These are phyloP conservation scores for Elanoides forficatus DNA, from an alignment of 2,113 vertebrate genomes.

Conservation along the genomic window DNA sequence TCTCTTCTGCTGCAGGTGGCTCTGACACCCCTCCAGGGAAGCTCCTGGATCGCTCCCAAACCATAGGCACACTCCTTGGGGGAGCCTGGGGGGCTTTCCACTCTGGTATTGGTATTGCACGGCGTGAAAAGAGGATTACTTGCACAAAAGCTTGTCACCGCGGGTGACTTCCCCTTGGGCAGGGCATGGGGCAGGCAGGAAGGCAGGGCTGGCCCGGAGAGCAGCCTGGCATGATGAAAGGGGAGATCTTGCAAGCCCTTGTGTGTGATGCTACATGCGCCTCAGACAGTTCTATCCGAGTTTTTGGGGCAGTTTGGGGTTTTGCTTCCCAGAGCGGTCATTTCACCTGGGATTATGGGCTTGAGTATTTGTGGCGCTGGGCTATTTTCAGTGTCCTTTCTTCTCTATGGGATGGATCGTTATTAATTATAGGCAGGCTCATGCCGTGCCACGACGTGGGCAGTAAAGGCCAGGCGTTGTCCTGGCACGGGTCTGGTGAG, in stretches of 20 bases:
- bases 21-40: neutral
- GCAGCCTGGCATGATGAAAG: neutral
- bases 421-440: neutral
- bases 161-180: neutral
- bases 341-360: neutral
- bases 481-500: neutral
- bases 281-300: neutral
- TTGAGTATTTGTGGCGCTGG: neutral
- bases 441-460: accelerated
- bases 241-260: neutral
- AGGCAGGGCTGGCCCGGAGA: neutral
- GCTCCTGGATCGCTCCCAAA: neutral
- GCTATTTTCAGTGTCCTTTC: neutral
- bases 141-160: neutral
- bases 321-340: neutral
- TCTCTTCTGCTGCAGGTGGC: neutral
- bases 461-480: neutral
- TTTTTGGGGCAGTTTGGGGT: neutral
- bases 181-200: neutral
- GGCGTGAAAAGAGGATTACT: neutral
- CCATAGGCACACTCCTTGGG: accelerated
- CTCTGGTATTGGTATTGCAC: neutral
- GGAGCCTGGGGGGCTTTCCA: neutral
- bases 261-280: neutral
- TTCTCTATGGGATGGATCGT: neutral